Evolutionary conservation across 2,797 vertebrate species (phyloP).

Genomic region (Eulemur mongoz): DNA sequence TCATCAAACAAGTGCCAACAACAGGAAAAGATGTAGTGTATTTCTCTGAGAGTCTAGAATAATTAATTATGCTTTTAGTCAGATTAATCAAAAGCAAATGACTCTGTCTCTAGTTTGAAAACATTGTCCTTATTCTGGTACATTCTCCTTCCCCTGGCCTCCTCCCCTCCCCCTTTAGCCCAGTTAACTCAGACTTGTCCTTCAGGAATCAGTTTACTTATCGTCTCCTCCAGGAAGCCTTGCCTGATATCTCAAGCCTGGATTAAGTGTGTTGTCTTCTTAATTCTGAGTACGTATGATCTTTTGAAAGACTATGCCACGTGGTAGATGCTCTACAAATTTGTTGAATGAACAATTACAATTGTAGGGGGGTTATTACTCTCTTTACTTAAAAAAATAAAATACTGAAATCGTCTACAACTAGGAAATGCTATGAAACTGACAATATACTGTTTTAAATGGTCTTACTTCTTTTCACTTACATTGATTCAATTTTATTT

Average conservation of each 20-base stretch:
- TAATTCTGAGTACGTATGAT: neutral
- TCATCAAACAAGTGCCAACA: slow-evolving; percentile 10
- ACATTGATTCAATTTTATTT: neutral
- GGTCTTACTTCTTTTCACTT: neutral
- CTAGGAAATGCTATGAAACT: neutral
- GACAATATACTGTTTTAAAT: slow-evolving; percentile 19
- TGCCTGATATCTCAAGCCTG: neutral
- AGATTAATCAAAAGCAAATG: slow-evolving; percentile 12
- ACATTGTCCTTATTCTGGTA: neutral
- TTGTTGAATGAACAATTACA: neutral
- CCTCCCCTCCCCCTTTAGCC: neutral
- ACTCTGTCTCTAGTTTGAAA: neutral
- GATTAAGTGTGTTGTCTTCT: neutral
- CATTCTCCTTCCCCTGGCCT: neutral
- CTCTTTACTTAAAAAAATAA: neutral
- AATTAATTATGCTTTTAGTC: slow-evolving; percentile 43
- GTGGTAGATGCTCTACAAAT: neutral
- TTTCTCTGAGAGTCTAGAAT: neutral
- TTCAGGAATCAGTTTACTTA: neutral
- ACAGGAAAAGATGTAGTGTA: neutral
- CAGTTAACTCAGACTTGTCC: neutral
- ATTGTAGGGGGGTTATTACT: neutral
- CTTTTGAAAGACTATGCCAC: neutral
- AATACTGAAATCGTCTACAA: neutral
- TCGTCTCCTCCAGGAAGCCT: neutral